Conservation (phyloP, 2,888 invertebrate species). For the Cheilosia vulpina region DNA sequence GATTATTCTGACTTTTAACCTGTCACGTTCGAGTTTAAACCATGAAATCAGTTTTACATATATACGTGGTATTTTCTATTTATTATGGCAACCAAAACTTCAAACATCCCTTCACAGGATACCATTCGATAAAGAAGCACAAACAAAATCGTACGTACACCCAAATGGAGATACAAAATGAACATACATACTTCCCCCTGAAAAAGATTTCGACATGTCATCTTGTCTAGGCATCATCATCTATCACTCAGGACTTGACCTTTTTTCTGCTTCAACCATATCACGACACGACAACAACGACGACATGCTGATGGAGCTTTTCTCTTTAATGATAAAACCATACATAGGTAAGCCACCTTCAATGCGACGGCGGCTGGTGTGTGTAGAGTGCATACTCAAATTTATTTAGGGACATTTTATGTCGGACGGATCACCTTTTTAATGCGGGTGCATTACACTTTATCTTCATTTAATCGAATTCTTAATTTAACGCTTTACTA, state of each 20-base stretch:
- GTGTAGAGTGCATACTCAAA: background rate
- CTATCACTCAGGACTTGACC: slow-evolving; percentile 84
- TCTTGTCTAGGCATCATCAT: slow-evolving; percentile 80
- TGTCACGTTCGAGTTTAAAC: slow-evolving; percentile 40
- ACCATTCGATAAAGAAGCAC: slow-evolving; percentile 18
- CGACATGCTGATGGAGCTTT: slow-evolving; percentile 71
- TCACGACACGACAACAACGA: slow-evolving; percentile 52
- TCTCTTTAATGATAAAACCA: slow-evolving; percentile 54
- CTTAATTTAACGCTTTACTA: slow-evolving; percentile 49
- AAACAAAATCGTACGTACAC: slow-evolving; percentile 28
- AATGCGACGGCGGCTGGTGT: background rate
- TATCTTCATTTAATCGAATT: slow-evolving; percentile 60
- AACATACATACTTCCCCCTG: slow-evolving; percentile 67
- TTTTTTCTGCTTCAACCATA: slow-evolving; percentile 79
- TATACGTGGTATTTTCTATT: slow-evolving; percentile 16
- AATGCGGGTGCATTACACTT: slow-evolving; percentile 19
- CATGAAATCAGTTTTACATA: slow-evolving; percentile 47
- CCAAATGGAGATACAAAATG: slow-evolving; percentile 37
- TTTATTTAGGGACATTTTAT: slow-evolving; percentile 22
- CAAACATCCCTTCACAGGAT: slow-evolving; percentile 21
- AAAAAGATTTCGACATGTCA: slow-evolving; percentile 72
- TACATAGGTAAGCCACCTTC: slow-evolving; percentile 43
- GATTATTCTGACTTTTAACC: slow-evolving; percentile 47
- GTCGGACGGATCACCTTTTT: background rate
- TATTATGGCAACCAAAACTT: background rate